Evolutionary conservation across 2,888 invertebrate species (phyloP).

Genomic region (Fragum whitleyi): DNA sequence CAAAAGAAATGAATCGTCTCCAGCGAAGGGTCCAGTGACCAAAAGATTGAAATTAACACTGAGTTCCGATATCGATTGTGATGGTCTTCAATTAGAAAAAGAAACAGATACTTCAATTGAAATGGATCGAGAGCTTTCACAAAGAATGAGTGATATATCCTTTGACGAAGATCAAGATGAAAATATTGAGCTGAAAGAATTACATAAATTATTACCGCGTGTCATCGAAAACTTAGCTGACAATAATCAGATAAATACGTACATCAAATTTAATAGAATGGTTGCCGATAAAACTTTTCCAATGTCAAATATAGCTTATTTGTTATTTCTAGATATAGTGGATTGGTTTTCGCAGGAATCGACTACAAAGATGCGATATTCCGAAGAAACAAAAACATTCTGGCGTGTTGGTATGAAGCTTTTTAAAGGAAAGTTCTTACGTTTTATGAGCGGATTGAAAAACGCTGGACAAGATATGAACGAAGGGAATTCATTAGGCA

Average conservation of each 20-base stretch:
- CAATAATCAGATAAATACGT: neutral
- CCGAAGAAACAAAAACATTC: constrained; percentile 20
- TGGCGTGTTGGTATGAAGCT: constrained; percentile 31
- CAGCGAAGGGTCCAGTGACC: too few relatives aligned
- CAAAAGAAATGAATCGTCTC: too few relatives aligned
- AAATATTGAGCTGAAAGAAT: too few relatives aligned
- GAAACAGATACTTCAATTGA: too few relatives aligned
- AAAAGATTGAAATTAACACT: too few relatives aligned
- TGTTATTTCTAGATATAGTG: constrained; percentile 19
- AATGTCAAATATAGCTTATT: neutral
- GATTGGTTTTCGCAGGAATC: neutral
- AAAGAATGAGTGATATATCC: too few relatives aligned
- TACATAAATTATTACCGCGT: neutral
- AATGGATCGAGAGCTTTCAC: too few relatives aligned
- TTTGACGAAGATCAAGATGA: too few relatives aligned
- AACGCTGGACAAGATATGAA: constrained; percentile 1
- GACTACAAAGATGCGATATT: constrained; percentile 4
- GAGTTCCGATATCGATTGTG: too few relatives aligned
- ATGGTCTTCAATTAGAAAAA: too few relatives aligned
- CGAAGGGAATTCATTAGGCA: neutral
- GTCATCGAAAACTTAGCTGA: neutral
- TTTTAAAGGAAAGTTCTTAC: constrained; percentile 32
- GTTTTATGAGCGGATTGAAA: constrained; percentile 35
- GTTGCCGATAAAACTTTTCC: neutral
- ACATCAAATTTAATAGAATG: neutral